Percentiles rank a stretch among this genome's conserved stretches.
Conservation (phyloP, 2,797 vertebrate species). For the Xenentodon cancila region DNA sequence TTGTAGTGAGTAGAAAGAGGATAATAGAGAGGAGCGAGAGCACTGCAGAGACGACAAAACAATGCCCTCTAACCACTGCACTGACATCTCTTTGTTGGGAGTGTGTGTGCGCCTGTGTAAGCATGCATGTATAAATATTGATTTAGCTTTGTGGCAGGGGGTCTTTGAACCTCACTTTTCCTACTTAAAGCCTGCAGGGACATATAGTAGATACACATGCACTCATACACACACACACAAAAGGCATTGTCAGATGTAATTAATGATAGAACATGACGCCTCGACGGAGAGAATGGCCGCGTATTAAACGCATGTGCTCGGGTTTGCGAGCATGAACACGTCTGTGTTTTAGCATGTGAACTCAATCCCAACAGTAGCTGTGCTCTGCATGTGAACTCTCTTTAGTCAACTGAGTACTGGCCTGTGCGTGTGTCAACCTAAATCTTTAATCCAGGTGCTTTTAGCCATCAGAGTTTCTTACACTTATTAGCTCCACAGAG, state of each 20-base stretch:
- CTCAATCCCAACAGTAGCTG: conserved; percentile 59
- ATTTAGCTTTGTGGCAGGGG: conserved; percentile 91
- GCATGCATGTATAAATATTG: conserved; percentile 88
- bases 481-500: conserved; percentile 28
- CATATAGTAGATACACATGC: conserved; percentile 54
- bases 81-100: conserved; percentile 87
- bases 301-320: conserved; percentile 15
- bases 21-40: conserved; percentile 52
- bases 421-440: conserved; percentile 28
- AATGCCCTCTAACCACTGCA: conserved; percentile 81
- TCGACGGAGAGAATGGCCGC: conserved; percentile 48
- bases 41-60: conserved; percentile 70
- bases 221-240: conserved; percentile 38
- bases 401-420: conserved; percentile 56
- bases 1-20: conserved; percentile 18
- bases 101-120: conserved; percentile 77
- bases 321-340: conserved; percentile 29
- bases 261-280: conserved; percentile 65
- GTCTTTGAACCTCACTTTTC: conserved; percentile 89
- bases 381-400: conserved; percentile 68
- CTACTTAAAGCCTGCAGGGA: conserved; percentile 79
- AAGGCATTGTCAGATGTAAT: conserved; percentile 68
- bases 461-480: conserved; percentile 25
- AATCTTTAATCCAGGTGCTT: conserved; percentile 45
- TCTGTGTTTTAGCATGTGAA: conserved; percentile 34